phyloP scores from a whole-genome alignment of 2,113 vertebrate species.

The Oncorhynchus gorbuscha region DNA sequence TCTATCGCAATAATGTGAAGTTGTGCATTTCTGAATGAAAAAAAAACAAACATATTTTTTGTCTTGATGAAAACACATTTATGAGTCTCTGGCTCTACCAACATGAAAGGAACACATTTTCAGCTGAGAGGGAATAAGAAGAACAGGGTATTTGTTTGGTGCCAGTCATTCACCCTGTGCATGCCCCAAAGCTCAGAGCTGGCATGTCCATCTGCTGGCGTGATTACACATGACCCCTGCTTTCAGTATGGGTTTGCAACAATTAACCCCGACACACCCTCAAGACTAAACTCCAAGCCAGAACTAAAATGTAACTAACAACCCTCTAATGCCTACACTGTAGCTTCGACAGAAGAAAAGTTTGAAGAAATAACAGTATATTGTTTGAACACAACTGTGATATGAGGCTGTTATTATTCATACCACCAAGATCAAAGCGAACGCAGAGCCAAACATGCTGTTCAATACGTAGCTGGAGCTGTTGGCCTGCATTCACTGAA shows the following conservation, averaged over 20 bases:
- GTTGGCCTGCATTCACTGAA: conserved; percentile 12
- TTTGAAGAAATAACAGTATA: not conserved
- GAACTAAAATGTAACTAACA: not conserved
- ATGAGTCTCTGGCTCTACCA: too few species aligned
- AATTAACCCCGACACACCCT: not conserved
- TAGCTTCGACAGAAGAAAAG: not conserved
- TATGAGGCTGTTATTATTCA: not conserved
- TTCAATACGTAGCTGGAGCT: not conserved
- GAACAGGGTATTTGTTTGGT: not conserved
- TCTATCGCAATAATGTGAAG: too few species aligned
- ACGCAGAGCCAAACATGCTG: not conserved
- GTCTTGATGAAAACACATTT: too few species aligned
- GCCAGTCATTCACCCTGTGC: not conserved
- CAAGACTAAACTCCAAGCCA: not conserved
- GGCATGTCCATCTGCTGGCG: conserved; percentile 4
- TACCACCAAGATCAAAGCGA: not conserved
- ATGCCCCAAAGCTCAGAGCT: not conserved
- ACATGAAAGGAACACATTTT: too few species aligned
- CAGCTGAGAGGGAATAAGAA: too few species aligned
- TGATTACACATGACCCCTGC: conserved; percentile 11
- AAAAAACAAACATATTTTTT: too few species aligned
- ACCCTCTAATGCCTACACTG: not conserved
- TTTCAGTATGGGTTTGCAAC: not conserved
- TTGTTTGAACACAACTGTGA: conserved; percentile 1
- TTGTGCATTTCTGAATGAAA: too few species aligned